A percentile compares a stretch with the other conserved stretches of the same genome.
Conservation (phyloP, 2,113 vertebrate genomes). For the Rhabdornis inornatus region DNA sequence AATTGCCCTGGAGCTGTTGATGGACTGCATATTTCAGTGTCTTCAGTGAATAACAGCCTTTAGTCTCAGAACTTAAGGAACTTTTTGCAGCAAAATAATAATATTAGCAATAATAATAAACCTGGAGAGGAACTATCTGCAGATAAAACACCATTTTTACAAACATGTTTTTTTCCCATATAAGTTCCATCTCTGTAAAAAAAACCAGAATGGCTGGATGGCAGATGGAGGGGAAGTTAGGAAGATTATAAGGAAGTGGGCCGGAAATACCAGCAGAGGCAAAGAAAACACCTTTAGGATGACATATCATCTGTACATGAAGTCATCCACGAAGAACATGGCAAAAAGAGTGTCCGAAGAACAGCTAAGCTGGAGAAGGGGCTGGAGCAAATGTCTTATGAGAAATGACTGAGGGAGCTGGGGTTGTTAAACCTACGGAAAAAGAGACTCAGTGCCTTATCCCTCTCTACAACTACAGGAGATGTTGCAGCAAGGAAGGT, state of each 20-base stretch:
- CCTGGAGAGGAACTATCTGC: not conserved
- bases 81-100: not conserved
- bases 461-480: not conserved
- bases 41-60: not conserved
- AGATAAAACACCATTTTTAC: not conserved
- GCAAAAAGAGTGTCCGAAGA: not conserved
- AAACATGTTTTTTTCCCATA: not conserved
- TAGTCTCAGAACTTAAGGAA: not conserved
- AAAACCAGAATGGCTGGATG: not conserved
- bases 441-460: not conserved
- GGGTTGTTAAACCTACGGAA: not conserved
- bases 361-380: not conserved
- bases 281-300: not conserved
- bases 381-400: not conserved
- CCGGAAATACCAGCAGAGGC: not conserved
- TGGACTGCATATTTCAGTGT: not conserved
- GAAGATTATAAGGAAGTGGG: not conserved
- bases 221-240: not conserved
- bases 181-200: not conserved
- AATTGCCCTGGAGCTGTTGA: not conserved
- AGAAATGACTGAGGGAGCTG: not conserved
- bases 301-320: not conserved
- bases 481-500: rapidly evolving
- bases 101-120: not conserved
- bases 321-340: not conserved